Evolutionary conservation across 1,140 invertebrate species (phyloP).

Genomic region (Zaprionus kolodkinae): DNA sequence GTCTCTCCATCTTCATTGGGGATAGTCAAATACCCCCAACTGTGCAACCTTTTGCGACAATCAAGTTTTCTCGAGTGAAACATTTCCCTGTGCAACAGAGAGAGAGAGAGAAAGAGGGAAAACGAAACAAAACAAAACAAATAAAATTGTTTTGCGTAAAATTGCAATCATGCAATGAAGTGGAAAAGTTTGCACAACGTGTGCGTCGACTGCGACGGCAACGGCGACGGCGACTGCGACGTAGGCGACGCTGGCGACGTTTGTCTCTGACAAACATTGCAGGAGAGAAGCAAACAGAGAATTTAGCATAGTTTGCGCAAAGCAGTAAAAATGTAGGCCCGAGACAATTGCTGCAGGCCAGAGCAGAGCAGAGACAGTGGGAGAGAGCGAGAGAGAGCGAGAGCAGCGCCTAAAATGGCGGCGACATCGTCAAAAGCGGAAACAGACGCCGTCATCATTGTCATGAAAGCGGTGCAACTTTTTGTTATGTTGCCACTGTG

Average conservation of each 20-base stretch:
- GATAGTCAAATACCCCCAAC: slow-evolving; percentile 14
- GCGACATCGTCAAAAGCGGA: slow-evolving; percentile 54
- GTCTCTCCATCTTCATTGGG: not conserved
- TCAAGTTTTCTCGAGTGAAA: slow-evolving; percentile 33
- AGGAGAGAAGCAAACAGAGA: slow-evolving; percentile 37
- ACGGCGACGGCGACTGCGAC: slow-evolving; percentile 43
- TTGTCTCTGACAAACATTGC: slow-evolving; percentile 57
- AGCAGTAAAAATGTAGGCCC: slow-evolving; percentile 44
- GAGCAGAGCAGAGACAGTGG: slow-evolving; percentile 5
- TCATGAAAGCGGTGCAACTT: slow-evolving; percentile 59
- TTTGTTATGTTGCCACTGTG: slow-evolving; percentile 18
- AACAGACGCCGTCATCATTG: slow-evolving; percentile 75
- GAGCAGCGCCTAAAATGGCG: slow-evolving; percentile 59
- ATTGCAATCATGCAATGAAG: slow-evolving; percentile 80
- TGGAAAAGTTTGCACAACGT: slow-evolving; percentile 79
- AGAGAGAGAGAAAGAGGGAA: not conserved
- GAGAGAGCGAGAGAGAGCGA: slow-evolving; percentile 18
- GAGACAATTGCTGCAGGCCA: slow-evolving; percentile 45
- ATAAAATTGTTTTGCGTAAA: slow-evolving; percentile 81
- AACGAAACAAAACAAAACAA: slow-evolving; percentile 66
- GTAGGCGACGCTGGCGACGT: slow-evolving; percentile 30
- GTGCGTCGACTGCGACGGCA: slow-evolving; percentile 34
- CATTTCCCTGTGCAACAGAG: slow-evolving; percentile 41
- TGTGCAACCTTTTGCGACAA: slow-evolving; percentile 33
- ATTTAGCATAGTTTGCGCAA: slow-evolving; percentile 34